phyloP scores from a whole-genome alignment of 2,113 vertebrate genomes.

The Strix aluco region DNA sequence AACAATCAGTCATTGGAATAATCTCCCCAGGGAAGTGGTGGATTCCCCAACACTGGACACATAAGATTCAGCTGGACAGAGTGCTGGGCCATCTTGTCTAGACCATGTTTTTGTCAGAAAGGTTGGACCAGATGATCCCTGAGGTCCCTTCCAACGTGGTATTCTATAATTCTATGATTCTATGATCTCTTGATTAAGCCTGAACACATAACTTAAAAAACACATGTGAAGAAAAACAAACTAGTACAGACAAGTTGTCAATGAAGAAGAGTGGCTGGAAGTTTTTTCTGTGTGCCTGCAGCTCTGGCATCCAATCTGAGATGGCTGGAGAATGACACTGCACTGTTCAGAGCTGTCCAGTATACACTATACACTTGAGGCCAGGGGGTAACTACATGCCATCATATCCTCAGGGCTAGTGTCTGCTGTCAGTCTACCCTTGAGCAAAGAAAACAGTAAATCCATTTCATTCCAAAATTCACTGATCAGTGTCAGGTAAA shows the following conservation, averaged over 20 bases:
- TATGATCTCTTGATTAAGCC: background rate
- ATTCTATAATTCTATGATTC: background rate
- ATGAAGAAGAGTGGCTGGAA: background rate
- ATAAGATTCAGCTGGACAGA: background rate
- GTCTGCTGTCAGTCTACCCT: background rate
- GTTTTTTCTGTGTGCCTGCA: background rate
- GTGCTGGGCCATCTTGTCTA: background rate
- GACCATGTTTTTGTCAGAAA: background rate
- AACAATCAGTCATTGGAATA: too few species aligned
- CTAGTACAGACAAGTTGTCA: background rate
- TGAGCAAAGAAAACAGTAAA: background rate
- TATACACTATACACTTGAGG: background rate
- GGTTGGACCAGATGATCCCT: background rate
- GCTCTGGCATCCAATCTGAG: background rate
- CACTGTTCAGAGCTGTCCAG: too few species aligned
- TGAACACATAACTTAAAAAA: background rate
- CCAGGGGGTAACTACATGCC: background rate
- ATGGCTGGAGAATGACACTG: background rate
- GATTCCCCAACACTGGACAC: background rate
- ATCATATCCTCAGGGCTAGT: background rate
- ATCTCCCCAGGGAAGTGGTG: too few species aligned
- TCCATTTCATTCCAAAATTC: background rate
- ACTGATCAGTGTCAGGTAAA: background rate
- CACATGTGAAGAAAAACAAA: background rate
- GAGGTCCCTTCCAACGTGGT: background rate